Percentiles rank a stretch among this genome's conserved stretches.
Evolutionary conservation across 1,140 invertebrate species (phyloP).

Genomic region (Magallana ariakensis): DNA sequence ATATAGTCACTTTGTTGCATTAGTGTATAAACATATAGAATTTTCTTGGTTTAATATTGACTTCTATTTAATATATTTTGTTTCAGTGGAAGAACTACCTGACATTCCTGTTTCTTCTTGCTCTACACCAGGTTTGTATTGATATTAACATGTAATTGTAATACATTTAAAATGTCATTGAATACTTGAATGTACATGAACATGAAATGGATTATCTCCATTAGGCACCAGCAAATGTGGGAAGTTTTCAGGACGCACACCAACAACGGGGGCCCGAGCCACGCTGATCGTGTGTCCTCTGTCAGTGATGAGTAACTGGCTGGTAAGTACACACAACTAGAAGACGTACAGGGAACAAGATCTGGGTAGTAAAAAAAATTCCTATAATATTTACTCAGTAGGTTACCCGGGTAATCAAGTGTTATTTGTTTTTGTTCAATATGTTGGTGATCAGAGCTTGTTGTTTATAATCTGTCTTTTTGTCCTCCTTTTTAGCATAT

Average conservation of each 20-base stretch:
- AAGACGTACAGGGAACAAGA: too few relatives aligned
- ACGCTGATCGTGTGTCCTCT: slow-evolving; percentile 95
- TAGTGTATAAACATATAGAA: neutral
- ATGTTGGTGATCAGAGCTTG: too few relatives aligned
- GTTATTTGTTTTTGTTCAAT: too few relatives aligned
- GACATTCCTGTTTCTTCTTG: neutral
- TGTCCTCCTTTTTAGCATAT: too few relatives aligned
- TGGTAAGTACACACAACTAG: slow-evolving; percentile 77
- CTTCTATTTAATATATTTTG: neutral
- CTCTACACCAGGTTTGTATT: slow-evolving; percentile 5
- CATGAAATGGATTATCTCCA: neutral
- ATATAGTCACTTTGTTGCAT: neutral
- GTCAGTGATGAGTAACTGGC: slow-evolving; percentile 87
- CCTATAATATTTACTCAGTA: too few relatives aligned
- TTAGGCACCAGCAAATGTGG: slow-evolving; percentile 54
- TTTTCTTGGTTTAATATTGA: too few relatives aligned
- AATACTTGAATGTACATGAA: too few relatives aligned
- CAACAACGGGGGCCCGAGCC: slow-evolving; percentile 76
- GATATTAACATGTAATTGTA: too few relatives aligned
- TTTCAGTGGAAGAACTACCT: neutral
- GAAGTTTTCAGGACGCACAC: slow-evolving; percentile 63
- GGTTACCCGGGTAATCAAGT: too few relatives aligned
- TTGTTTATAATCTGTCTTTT: too few relatives aligned
- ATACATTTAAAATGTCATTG: too few relatives aligned
- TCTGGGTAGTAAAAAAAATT: too few relatives aligned